These are phyloP conservation scores for Coreoperca whiteheadi DNA, from an alignment of 2,113 vertebrate species.

Conservation along the genomic window DNA sequence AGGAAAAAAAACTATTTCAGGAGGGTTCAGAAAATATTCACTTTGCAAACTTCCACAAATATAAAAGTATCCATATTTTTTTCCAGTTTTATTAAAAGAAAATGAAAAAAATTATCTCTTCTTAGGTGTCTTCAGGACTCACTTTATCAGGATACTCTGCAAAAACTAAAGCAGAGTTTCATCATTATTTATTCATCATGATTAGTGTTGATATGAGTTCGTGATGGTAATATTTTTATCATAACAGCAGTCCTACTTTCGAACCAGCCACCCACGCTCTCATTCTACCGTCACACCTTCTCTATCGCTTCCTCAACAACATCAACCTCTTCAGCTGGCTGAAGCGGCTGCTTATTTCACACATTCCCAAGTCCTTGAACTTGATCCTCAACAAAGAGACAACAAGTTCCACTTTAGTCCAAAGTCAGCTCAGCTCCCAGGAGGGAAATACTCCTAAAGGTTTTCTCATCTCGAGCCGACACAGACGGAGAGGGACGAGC, in stretches of 20 bases:
- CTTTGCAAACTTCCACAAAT: too few relatives aligned
- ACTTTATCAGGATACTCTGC: neutral
- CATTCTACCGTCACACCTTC: too few relatives aligned
- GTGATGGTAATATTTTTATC: too few relatives aligned
- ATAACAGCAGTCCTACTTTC: too few relatives aligned
- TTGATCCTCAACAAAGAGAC: neutral
- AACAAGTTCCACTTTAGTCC: neutral
- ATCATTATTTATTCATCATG: neutral
- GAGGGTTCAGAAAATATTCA: too few relatives aligned
- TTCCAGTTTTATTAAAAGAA: too few relatives aligned
- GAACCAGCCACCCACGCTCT: neutral
- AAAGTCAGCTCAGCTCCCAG: neutral
- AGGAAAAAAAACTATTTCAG: too few relatives aligned
- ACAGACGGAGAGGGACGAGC: neutral
- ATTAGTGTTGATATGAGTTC: neutral
- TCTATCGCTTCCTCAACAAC: neutral
- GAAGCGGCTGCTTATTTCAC: neutral
- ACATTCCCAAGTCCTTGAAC: constrained; percentile 24
- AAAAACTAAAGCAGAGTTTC: neutral
- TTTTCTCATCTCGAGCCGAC: constrained; percentile 3
- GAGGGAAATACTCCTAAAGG: neutral
- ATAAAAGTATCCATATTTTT: neutral
- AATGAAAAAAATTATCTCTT: too few relatives aligned
- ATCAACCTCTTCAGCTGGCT: neutral
- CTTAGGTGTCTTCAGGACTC: too few relatives aligned